Evolutionary conservation across 2,888 invertebrate species (phyloP), one percentile per base, ranked within the genome.

Genomic region (Drymonia ruficornis): DNA sequence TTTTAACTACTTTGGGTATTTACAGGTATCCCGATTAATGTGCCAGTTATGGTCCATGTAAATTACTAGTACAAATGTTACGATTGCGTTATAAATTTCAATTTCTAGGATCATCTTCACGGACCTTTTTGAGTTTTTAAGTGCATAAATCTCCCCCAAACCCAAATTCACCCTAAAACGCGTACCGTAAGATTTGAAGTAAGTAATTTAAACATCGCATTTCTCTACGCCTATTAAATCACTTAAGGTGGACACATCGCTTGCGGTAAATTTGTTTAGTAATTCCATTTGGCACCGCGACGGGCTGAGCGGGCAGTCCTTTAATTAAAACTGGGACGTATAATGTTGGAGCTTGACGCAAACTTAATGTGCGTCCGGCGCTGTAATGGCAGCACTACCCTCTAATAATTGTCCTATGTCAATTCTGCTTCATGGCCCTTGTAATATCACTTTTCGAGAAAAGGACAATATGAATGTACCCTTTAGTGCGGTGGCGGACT

Each of bases 171-270:
- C 59, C 61, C 56, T 61, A 57, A 61, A 60, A 56, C 60, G 55
- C 65, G 65, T 67, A 66, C 76, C 72, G 72, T 83, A 83, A 85
- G 84, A 84, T 85, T 86, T 80, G 76, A 76, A 81, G 76, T 78
- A 76, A 81, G 76, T 78, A 83, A 84, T 84, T 83, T 81, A 86
- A 86, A 83, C 83, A 83, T 82, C 79, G 86, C 86, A 91, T 91
- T 91, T 89, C 91, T 90, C 91, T 84, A 85, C 89, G 89, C 87
- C 90, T 88, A 90, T 91, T 92, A 92, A 92, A 92, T 92, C 91
- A 92, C 91, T 92, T 91, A 88, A 91, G 91, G 91, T 92, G 91
- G 91, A 92, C 91, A 91, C 87, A 87, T 87, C 82, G 89, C 83
- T 81, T 84, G 90, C 86, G 89, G 91, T 87, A 86, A 91, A 91